Conservation (phyloP, 1,140 invertebrate genomes). For the Drosophila saltans region DNA sequence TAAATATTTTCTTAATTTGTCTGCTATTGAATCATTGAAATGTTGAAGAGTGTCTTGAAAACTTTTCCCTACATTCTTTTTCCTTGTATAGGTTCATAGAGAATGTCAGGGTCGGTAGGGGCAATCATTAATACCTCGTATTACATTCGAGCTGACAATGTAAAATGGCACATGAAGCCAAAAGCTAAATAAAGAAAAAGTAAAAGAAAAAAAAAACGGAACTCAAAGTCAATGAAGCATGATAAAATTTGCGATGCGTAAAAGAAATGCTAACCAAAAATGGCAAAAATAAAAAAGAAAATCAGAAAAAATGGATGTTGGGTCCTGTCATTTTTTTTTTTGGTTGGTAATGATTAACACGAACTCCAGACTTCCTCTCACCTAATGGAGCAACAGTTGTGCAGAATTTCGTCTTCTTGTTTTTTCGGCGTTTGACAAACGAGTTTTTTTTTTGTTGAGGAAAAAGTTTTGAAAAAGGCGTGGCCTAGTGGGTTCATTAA, state of each 20-base stretch:
- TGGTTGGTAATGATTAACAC: slow-evolving; percentile 43
- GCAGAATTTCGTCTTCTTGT: slow-evolving; percentile 20
- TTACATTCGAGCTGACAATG: slow-evolving; percentile 62
- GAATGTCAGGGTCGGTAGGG: slow-evolving; percentile 22
- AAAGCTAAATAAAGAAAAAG: slow-evolving; percentile 28
- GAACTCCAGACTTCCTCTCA: slow-evolving; percentile 5
- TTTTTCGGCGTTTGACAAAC: slow-evolving; percentile 47
- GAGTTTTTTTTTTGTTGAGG: slow-evolving; percentile 22
- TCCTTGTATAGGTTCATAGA: background rate
- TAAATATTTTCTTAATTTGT: background rate
- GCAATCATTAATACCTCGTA: slow-evolving; percentile 73
- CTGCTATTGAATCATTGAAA: background rate
- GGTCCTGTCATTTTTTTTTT: slow-evolving; percentile 56
- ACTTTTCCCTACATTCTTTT: background rate
- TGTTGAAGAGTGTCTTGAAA: background rate
- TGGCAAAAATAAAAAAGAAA: slow-evolving; percentile 28
- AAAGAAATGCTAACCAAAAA: slow-evolving; percentile 43
- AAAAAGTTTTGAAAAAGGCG: slow-evolving; percentile 38
- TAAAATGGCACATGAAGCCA: slow-evolving; percentile 49
- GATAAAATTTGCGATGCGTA: slow-evolving; percentile 69
- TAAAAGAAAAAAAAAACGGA: slow-evolving; percentile 21
- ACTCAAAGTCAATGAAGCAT: slow-evolving; percentile 77
- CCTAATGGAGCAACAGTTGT: slow-evolving; percentile 56
- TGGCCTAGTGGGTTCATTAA: slow-evolving; percentile 69
- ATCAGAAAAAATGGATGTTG: slow-evolving; percentile 52